Conservation (phyloP, 2,797 vertebrate species). For the Myiothlypis coronata region DNA sequence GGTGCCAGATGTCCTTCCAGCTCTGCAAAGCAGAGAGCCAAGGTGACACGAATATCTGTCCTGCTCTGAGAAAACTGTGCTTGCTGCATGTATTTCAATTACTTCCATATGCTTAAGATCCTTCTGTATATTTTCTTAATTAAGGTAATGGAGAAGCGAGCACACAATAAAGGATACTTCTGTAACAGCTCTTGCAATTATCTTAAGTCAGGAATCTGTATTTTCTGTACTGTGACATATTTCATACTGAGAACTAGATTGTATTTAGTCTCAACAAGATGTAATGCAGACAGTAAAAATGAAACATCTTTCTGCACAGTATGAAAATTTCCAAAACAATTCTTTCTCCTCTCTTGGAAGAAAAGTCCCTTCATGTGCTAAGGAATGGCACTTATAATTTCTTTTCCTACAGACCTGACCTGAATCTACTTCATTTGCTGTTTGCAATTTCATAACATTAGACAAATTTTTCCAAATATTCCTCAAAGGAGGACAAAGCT, state of each 20-base stretch:
- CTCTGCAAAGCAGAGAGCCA: neutral
- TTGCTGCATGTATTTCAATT: neutral
- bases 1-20: conserved; percentile 36
- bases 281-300: neutral
- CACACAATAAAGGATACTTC: neutral
- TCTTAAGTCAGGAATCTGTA: neutral
- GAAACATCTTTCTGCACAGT: neutral
- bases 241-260: neutral
- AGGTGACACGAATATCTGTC: neutral
- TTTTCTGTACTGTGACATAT: neutral
- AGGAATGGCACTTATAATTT: neutral
- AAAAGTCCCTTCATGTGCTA: neutral
- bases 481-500: neutral
- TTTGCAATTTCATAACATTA: neutral
- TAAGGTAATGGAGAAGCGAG: neutral
- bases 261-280: neutral
- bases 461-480: neutral
- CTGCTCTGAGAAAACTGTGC: neutral
- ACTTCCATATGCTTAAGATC: neutral
- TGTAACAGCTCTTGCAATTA: neutral
- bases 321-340: neutral
- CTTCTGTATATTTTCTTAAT: neutral
- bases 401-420: neutral
- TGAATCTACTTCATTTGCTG: neutral
- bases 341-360: neutral